Base-by-base conservation (phyloP, 2,888 invertebrate genomes). In the Nemotelus pantherinus region DNA sequence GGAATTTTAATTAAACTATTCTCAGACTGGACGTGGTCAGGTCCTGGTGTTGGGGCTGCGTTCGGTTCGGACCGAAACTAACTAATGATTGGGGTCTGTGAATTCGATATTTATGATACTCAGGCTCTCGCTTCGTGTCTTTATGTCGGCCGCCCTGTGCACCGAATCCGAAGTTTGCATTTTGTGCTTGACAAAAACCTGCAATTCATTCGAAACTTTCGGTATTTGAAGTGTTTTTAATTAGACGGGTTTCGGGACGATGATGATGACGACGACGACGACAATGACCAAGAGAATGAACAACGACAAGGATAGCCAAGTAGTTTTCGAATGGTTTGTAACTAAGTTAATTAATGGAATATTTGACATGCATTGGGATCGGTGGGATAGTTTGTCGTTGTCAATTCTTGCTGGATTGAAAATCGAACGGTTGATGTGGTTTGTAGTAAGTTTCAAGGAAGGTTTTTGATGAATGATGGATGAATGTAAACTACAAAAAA, bases 1-100 rank as follows among this genome's bases (percentile, higher is more conserved):
- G 60, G 76, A 76, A 76, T 76, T 76, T 76, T 76, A 76, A 76
- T 76, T 76, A 76, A 76, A 76, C 76, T 76, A 76, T 76, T 63
- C 76, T 53, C 63, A 25, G 25, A 25, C 65, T 65, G 47, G 65
- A 44, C 65, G 45, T 65, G 10, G 45, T 7, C 45, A 47, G 65
- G 65, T 41, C 41, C 60, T 25, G 25, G 25, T 25, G 25, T 25
- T 25, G 25, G 25, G 25, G 25, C 25, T 25, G 1, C 25, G 25
- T 25, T 25, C 25, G 25, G 25, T 25, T 25, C 25, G 25, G 25
- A 25, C 25, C 25, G 25, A 25, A 67, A 70, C 47, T 53, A 70
- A 70, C 70, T 70, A 70, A 70, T 70, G 70, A 70, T 70, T 70
- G 50, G 55, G 50, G 47, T 10, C 4, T 48, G 43, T 50, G 67